phyloP scores from a whole-genome alignment of 2,113 vertebrate genomes.

The Aegotheles bennettii region DNA sequence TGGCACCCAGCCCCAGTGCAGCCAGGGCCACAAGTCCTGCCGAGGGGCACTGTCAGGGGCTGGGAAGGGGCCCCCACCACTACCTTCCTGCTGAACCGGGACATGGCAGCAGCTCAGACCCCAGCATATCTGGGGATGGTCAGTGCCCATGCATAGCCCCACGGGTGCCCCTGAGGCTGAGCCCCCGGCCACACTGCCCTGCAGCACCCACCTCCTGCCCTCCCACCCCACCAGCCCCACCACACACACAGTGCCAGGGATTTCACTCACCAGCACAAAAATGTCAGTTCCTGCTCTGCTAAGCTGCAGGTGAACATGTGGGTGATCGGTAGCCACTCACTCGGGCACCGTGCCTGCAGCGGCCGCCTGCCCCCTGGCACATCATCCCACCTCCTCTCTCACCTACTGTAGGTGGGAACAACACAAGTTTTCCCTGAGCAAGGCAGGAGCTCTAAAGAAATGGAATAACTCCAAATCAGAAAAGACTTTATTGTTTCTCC shows the following conservation, averaged over 20 bases:
- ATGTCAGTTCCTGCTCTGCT: not conserved
- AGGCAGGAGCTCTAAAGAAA: not conserved
- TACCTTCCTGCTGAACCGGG: not conserved
- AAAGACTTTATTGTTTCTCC: not conserved
- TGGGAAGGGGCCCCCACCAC: not conserved
- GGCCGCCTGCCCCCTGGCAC: not conserved
- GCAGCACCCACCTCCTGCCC: not conserved
- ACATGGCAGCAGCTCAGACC: accelerated
- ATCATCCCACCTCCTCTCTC: not conserved
- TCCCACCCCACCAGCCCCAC: accelerated
- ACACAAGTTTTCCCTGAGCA: not conserved
- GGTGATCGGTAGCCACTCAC: accelerated
- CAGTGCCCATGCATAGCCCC: not conserved
- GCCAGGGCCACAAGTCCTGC: not conserved
- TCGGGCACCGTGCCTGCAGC: accelerated
- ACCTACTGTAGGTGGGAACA: not conserved
- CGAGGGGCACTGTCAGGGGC: not conserved
- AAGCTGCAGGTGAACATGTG: not conserved
- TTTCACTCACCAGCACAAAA: not conserved
- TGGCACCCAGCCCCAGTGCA: not conserved
- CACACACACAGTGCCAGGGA: not conserved
- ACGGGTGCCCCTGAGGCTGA: accelerated
- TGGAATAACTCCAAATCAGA: not conserved
- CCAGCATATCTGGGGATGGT: accelerated
- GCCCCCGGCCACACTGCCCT: accelerated